These are phyloP conservation scores for Paracyclopina nana DNA, from an alignment of 1,140 invertebrate genomes.

Conservation along the genomic window DNA sequence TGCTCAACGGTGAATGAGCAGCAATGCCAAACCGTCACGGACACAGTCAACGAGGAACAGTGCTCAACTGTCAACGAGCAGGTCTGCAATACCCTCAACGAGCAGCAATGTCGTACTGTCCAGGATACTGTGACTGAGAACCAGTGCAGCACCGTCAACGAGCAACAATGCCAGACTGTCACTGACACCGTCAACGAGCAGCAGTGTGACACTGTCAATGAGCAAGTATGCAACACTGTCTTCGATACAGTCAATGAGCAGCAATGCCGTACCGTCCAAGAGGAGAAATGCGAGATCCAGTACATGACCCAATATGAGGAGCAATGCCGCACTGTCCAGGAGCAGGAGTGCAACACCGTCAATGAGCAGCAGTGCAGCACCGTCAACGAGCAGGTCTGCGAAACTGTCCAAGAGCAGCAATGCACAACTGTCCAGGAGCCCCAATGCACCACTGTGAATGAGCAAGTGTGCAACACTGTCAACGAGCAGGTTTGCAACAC, in stretches of 20 bases:
- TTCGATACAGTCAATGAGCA: slow-evolving; percentile 13
- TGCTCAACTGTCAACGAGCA: slow-evolving; percentile 12
- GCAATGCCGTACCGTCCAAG: slow-evolving; percentile 10
- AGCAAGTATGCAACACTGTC: slow-evolving; percentile 10
- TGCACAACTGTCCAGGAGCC: slow-evolving; percentile 10
- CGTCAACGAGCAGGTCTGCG: slow-evolving; percentile 10
- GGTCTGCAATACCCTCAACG: slow-evolving; percentile 10
- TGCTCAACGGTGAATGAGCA: slow-evolving; percentile 5
- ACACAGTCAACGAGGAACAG: slow-evolving; percentile 9
- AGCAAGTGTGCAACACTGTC: slow-evolving; percentile 12
- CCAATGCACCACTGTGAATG: slow-evolving; percentile 13
- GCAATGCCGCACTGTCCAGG: slow-evolving; percentile 9
- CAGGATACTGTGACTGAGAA: slow-evolving; percentile 11
- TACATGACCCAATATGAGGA: slow-evolving; percentile 15
- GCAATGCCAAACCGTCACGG: background rate
- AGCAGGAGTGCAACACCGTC: slow-evolving; percentile 8
- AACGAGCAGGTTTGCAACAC: slow-evolving; percentile 9
- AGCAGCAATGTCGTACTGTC: slow-evolving; percentile 10
- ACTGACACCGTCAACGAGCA: slow-evolving; percentile 14
- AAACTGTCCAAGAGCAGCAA: slow-evolving; percentile 14
- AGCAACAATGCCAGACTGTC: slow-evolving; percentile 9
- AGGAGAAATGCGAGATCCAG: slow-evolving; percentile 9
- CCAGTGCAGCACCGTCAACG: slow-evolving; percentile 10
- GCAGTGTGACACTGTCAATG: background rate
- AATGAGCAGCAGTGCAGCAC: slow-evolving; percentile 14